A percentile compares a stretch with the other conserved stretches of the same genome.
phyloP scores from a whole-genome alignment of 2,113 vertebrate species.

The Pycnonotus jocosus region DNA sequence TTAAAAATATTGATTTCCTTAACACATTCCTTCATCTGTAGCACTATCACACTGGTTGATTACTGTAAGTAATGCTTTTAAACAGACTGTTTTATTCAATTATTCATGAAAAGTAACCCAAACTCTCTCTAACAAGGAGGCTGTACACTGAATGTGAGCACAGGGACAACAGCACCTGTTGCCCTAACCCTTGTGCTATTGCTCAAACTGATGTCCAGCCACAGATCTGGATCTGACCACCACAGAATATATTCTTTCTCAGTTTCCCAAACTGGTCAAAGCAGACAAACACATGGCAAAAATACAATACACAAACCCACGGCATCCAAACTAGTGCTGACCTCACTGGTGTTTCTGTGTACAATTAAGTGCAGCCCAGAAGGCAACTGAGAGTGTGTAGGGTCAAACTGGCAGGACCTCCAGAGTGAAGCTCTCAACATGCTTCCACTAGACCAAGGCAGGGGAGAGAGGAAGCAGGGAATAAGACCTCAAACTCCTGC shows the following conservation, averaged over 20 bases:
- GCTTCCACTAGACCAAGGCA: neutral
- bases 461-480: neutral
- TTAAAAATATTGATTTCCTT: neutral
- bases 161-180: fast-evolving
- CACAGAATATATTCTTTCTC: neutral
- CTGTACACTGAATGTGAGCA: neutral
- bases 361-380: neutral
- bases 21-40: neutral
- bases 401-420: neutral
- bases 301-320: neutral
- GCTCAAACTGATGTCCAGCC: neutral
- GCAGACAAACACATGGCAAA: neutral
- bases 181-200: fast-evolving
- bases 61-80: neutral
- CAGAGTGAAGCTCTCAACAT: neutral
- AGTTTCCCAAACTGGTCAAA: neutral
- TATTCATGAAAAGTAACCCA: neutral
- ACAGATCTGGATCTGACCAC: fast-evolving
- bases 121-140: neutral
- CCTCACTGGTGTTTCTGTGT: neutral
- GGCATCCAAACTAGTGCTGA: neutral
- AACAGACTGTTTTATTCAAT: neutral
- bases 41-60: neutral
- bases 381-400: fast-evolving
- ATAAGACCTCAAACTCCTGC: neutral